These are phyloP conservation scores for Omphaloscelis lunosa DNA, from an alignment of 2,888 invertebrate species.

Conservation along the genomic window DNA sequence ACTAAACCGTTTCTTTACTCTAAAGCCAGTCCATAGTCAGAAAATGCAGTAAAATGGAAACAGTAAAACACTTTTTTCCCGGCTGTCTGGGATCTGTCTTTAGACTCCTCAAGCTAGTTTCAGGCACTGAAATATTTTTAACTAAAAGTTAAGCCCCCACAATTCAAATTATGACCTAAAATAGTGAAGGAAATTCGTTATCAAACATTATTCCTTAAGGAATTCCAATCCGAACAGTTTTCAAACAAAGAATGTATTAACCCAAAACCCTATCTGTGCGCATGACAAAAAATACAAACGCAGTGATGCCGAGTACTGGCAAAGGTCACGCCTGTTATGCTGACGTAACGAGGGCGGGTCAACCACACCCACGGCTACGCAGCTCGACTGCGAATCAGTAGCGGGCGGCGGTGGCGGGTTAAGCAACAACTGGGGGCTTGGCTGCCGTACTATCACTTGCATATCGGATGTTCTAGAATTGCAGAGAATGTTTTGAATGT, in stretches of 20 bases:
- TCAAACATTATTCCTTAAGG: conserved; percentile 2
- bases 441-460: conserved; percentile 18
- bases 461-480: conserved; percentile 49
- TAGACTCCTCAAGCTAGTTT: neutral
- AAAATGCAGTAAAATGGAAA: neutral
- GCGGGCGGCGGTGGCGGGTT: conserved; percentile 26
- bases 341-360: conserved; percentile 66
- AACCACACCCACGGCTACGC: conserved; percentile 63
- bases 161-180: neutral
- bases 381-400: conserved; percentile 48
- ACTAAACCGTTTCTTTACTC: neutral
- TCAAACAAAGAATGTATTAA: neutral
- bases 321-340: conserved; percentile 51
- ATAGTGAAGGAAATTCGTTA: neutral
- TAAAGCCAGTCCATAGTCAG: neutral
- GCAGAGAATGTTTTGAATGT: conserved; percentile 13
- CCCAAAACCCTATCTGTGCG: neutral
- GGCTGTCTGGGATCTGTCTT: neutral
- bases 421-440: conserved; percentile 47
- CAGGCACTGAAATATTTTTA: neutral
- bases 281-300: conserved; percentile 23
- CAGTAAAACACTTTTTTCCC: neutral
- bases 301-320: conserved; percentile 7
- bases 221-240: neutral
- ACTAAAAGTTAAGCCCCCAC: neutral